phyloP scores from a whole-genome alignment of 2,113 vertebrate species.

The Triplophysa dalaica region DNA sequence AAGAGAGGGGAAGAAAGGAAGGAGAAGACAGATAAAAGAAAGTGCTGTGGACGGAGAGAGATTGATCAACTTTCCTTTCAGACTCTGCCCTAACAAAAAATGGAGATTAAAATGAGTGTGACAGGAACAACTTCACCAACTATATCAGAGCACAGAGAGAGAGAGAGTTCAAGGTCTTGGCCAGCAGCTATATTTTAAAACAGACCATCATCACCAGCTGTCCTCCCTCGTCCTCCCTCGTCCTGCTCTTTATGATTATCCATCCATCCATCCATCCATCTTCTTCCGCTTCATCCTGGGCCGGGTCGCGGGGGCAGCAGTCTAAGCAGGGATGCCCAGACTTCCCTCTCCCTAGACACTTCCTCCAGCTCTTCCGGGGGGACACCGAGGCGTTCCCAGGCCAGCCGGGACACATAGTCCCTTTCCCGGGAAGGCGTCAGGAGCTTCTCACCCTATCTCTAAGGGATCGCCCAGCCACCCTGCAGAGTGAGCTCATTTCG shows the following conservation, averaged over 20 bases:
- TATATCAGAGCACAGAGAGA: not conserved
- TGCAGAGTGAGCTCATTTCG: no score
- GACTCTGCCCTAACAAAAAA: slow-evolving; percentile 16
- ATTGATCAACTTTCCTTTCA: not conserved
- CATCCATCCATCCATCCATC: no score
- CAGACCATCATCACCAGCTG: slow-evolving; percentile 12
- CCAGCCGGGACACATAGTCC: no score
- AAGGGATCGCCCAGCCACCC: no score
- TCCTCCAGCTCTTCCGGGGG: no score
- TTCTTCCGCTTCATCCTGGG: no score
- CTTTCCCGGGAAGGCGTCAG: no score
- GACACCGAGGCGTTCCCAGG: no score
- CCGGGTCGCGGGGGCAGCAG: no score
- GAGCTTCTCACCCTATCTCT: no score
- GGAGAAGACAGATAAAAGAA: slow-evolving; percentile 12
- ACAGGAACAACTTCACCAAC: slow-evolving; percentile 13
- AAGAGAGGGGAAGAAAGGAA: not conserved
- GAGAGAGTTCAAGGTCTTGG: not conserved
- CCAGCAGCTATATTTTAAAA: slow-evolving; percentile 19
- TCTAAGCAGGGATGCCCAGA: no score
- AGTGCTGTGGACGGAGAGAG: slow-evolving; percentile 24
- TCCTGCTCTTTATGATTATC: slow-evolving; percentile 24
- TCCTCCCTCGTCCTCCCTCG: not conserved
- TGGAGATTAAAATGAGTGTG: slow-evolving; percentile 11
- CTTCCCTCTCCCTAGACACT: no score